A percentile compares a stretch with the other conserved stretches of the same genome.
These are phyloP conservation scores for Neostethus bicornis DNA, from an alignment of 2,797 vertebrate genomes.

Conservation along the genomic window DNA sequence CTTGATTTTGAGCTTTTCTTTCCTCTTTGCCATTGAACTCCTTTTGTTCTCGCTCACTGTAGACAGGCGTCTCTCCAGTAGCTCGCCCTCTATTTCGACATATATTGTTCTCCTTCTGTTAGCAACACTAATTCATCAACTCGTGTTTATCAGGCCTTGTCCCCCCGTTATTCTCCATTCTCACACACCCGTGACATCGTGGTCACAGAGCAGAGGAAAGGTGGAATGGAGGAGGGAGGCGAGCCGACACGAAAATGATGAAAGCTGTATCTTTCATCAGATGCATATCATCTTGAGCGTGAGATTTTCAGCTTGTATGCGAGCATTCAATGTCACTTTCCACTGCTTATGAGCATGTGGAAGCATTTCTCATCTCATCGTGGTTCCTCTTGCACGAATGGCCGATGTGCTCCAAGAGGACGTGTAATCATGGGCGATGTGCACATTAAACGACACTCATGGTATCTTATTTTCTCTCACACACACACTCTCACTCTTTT, in stretches of 20 bases:
- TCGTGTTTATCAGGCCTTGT: slow-evolving; percentile 66
- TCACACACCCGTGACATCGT: slow-evolving; percentile 40
- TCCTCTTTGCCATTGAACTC: slow-evolving; percentile 56
- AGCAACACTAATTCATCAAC: slow-evolving; percentile 66
- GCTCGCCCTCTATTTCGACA: slow-evolving; percentile 58
- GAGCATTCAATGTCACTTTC: slow-evolving; percentile 66
- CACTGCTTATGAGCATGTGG: slow-evolving; percentile 23
- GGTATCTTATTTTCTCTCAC: slow-evolving; percentile 17
- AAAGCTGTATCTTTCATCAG: slow-evolving; percentile 57
- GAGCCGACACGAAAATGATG: slow-evolving; percentile 44
- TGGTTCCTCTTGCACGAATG: slow-evolving; percentile 59
- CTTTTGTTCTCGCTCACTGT: slow-evolving; percentile 45
- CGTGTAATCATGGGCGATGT: slow-evolving; percentile 55
- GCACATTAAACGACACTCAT: slow-evolving; percentile 35
- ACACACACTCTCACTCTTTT: slow-evolving; percentile 3
- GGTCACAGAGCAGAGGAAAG: slow-evolving; percentile 27
- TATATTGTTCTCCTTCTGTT: slow-evolving; percentile 68
- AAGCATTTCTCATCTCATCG: slow-evolving; percentile 60
- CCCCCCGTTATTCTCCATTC: slow-evolving; percentile 62
- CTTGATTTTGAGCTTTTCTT: slow-evolving; percentile 2
- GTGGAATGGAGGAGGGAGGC: neutral
- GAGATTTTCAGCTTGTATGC: slow-evolving; percentile 58
- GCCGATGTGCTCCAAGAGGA: slow-evolving; percentile 62
- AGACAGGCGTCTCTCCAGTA: slow-evolving; percentile 48
- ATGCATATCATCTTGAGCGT: slow-evolving; percentile 62